phyloP scores from a whole-genome alignment of 35 echinoderm and acorn worm genomes.

The Diadema setosum region DNA sequence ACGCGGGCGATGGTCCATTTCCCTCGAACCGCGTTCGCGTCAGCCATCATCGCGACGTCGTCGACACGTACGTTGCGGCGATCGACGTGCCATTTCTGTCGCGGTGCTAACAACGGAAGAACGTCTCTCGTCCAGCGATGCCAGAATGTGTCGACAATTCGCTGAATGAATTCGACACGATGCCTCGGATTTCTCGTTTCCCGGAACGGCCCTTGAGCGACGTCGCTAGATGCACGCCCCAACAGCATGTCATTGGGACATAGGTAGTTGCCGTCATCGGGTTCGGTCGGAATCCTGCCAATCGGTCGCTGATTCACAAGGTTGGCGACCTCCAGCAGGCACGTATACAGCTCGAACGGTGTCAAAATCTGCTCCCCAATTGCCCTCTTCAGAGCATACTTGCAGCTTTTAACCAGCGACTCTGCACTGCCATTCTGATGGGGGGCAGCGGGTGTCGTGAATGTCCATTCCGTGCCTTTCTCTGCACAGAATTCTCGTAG shows the following conservation, averaged over 20 bases:
- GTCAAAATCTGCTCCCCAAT: constrained; percentile 68
- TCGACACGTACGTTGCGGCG: constrained; percentile 34
- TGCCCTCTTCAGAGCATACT: constrained; percentile 37
- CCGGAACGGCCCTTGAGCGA: too few species aligned
- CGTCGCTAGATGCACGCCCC: constrained; percentile 4
- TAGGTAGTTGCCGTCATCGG: constrained; percentile 33
- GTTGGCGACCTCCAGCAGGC: constrained; percentile 31
- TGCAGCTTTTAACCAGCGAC: constrained; percentile 38
- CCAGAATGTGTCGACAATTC: too few species aligned
- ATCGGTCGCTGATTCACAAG: constrained; percentile 37
- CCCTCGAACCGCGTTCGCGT: constrained; percentile 18
- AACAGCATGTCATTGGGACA: constrained; percentile 15
- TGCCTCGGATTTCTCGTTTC: too few species aligned
- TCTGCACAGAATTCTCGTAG: constrained; percentile 63
- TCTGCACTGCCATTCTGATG: constrained; percentile 59
- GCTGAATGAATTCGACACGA: constrained; percentile 62
- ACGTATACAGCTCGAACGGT: constrained; percentile 48
- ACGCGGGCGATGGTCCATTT: constrained; percentile 43
- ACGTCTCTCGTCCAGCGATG: too few species aligned
- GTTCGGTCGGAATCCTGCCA: too few species aligned
- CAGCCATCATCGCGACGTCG: constrained; percentile 45
- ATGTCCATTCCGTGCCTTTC: constrained; percentile 34
- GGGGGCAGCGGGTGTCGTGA: constrained; percentile 46
- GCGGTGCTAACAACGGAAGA: too few species aligned
- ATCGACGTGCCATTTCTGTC: constrained; percentile 40